A percentile compares a stretch with the other conserved stretches of the same genome.
These are phyloP conservation scores for Incurvaria masculella DNA, from an alignment of 2,888 invertebrate species.

Conservation along the genomic window DNA sequence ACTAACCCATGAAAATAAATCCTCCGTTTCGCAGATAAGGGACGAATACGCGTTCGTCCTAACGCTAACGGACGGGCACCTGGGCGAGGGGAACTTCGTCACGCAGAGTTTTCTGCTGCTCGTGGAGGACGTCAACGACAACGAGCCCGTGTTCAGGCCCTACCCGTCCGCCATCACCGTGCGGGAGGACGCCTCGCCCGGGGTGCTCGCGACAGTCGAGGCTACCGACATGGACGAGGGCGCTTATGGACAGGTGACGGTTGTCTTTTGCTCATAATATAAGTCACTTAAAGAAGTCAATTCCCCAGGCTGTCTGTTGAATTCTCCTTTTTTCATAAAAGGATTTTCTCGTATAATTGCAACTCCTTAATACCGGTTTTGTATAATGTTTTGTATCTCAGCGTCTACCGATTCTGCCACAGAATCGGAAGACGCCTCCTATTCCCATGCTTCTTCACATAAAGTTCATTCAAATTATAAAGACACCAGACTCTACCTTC, in stretches of 20 bases:
- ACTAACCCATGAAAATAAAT: neutral
- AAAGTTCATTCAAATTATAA: too few species aligned
- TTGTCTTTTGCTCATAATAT: conserved; percentile 8
- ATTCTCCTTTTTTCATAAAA: conserved; percentile 3
- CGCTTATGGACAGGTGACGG: conserved; percentile 80
- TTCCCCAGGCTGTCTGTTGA: conserved; percentile 3
- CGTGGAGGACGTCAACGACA: conserved; percentile 91
- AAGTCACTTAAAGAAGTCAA: neutral
- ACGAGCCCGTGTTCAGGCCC: conserved; percentile 82
- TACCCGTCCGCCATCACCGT: conserved; percentile 80
- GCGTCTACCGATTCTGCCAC: too few species aligned
- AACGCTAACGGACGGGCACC: conserved; percentile 83
- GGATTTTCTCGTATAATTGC: neutral
- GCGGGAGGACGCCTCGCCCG: conserved; percentile 74
- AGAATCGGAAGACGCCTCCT: too few species aligned
- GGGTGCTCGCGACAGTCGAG: conserved; percentile 74
- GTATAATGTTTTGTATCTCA: too few species aligned
- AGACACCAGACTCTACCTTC: too few species aligned
- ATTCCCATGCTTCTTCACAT: too few species aligned
- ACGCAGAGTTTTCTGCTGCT: conserved; percentile 85
- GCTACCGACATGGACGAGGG: conserved; percentile 90
- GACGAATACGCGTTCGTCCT: conserved; percentile 88
- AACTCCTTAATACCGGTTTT: too few species aligned
- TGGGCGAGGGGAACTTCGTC: conserved; percentile 84
- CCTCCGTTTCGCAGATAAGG: conserved; percentile 66